Evolutionary conservation across 2,797 vertebrate genomes (phyloP), one percentile per base, ranked within the genome.

Genomic region (Melanogrammus aeglefinus): DNA sequence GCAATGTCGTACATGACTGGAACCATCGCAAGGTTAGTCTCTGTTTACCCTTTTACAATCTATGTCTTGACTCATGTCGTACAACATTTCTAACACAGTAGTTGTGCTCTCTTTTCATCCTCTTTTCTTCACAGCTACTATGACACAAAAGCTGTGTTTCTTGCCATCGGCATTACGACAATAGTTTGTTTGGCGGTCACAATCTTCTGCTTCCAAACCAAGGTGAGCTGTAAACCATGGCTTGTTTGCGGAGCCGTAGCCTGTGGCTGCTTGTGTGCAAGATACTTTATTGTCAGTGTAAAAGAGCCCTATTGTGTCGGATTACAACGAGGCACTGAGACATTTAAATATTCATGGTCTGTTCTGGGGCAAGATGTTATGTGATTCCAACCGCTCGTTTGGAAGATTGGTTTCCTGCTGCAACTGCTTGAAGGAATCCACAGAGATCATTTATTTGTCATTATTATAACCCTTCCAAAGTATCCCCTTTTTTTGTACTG

Each of bases 151-250:
- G 95, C 97, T 0, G 97, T 99, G 88, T 91, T 99, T 82, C 89
- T 99, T 0, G 94, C 96, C 24, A 93, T 98, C 89, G 90, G 96
- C 78, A 97, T 99, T 92, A 99, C 97, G 0, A 95, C 95, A 1
- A 83, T 98, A 0, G 96, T 99, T 76, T 95, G 97, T 85, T 88
- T 97, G 29, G 78, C 93, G 0, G 97, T 99, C 85, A 99, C 97
- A 63, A 79, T 98, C 93, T 99, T 99, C 95, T 97, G 97, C 93
- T 97, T 99, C 90, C 98, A 99, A 91, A 99, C 97, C 74, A 98
- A 98, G 97, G 98, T 96, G 36, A 85, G 82, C 82, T 66, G 77
- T 79, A 72, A 82, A 80, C 10, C 16, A 18, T 29, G 57, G 76
- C 81, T 38, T 81, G 44, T 77, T 33, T 85, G 84, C 69, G 41